Evolutionary conservation across 2,113 vertebrate species (phyloP), one percentile per base, ranked within the genome.

Genomic region (Myotis yumanensis): DNA sequence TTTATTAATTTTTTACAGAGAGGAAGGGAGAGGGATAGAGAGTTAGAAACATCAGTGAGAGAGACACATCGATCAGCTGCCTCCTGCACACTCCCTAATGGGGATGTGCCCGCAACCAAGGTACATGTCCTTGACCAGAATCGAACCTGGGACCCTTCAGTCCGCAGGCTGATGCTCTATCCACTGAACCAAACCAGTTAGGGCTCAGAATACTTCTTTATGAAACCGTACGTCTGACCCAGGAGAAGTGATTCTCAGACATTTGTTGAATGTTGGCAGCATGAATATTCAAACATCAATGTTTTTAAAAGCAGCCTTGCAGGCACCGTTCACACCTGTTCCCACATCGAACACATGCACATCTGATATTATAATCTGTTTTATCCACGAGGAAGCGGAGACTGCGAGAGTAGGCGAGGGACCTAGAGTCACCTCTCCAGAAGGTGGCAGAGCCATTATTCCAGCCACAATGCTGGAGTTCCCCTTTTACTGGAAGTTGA

Each of bases 211-310:
- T n/a, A n/a, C 30, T 92, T 93, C 40, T 69, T 62, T 87, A 52
- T 82, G 82, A 76, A 92, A 84, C 68, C 1, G 0, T 16, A 43
- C 28, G 20, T 51, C 15, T 69, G 71, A 64, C 46, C 25, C 25
- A 35, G 22, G 16, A 30, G 54, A 72, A 54, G 43, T 43, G 46
- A 46, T 73, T 95, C 75, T 81, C 25, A 80, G 62, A 43, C 68
- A 43, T 83, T 57, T 57, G 57, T 85, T 81, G n/a, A 80, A 68
- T 80, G 82, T 94, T 76, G 89, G 71, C 62, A 82, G 28, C 71
- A 28, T 83, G 72, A 80, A 76, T 88, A 90, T 94, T 94, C 90
- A 91, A 90, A 66, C 66, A 69, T 81, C 43, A 46, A 0, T 20
- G 30, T 37, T 57, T 18, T 16, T 1, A 30, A 83, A 85, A 89